Conservation (phyloP, 1,140 invertebrate species). For the Achroia grisella region DNA sequence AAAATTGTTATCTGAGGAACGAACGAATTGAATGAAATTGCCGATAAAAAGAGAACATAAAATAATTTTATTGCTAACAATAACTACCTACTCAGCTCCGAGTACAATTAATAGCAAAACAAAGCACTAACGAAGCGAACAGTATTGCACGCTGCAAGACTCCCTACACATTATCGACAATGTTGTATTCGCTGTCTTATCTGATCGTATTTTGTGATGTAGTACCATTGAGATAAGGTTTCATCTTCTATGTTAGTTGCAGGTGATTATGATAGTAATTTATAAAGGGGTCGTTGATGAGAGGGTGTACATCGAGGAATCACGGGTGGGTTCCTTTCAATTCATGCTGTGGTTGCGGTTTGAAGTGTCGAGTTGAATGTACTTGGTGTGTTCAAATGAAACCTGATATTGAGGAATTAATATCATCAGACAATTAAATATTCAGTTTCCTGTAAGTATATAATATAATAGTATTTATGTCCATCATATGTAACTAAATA, state of each 20-base stretch:
- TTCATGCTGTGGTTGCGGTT: conserved; percentile 42
- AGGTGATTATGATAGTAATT: conserved; percentile 15
- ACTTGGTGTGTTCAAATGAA: not conserved
- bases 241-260: not conserved
- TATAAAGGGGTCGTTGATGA: not conserved
- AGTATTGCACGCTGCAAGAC: conserved; percentile 18
- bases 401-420: too few relatives aligned
- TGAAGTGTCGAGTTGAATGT: conserved; percentile 23
- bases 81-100: not conserved
- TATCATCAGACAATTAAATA: too few relatives aligned
- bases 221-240: not conserved
- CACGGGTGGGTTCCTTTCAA: conserved; percentile 45
- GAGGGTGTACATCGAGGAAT: conserved; percentile 22
- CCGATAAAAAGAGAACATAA: too few relatives aligned
- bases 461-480: too few relatives aligned
- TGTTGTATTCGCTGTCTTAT: not conserved
- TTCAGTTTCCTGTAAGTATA: too few relatives aligned
- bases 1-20: too few relatives aligned
- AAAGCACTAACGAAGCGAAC: conserved; percentile 26
- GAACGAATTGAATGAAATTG: too few relatives aligned
- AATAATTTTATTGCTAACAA: too few relatives aligned
- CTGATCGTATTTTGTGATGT: not conserved
- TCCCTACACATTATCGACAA: not conserved
- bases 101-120: conserved; percentile 26
- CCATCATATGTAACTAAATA: too few relatives aligned